Evolutionary conservation across 2,113 vertebrate genomes (phyloP), one percentile per base, ranked within the genome.

Genomic region (Sardina pilchardus): DNA sequence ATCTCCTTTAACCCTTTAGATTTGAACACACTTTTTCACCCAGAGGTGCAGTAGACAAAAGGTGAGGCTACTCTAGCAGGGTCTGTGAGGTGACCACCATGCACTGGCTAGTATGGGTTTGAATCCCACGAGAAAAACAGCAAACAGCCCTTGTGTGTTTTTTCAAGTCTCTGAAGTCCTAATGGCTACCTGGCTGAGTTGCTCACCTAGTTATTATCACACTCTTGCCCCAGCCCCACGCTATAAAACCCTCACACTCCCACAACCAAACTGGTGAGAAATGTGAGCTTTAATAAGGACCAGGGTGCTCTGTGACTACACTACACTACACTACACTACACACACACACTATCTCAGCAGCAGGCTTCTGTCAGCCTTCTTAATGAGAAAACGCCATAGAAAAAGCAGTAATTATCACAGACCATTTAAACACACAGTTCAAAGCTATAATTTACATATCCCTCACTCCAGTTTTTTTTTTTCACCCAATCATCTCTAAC

Each of bases 401-500:
- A 83, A 92, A 96, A 95, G 93, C 88, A 92, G 81, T 93, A 92
- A 96, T 96, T 95, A 94, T 26, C 81, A 83, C 36, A 86, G 91
- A 88, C 85, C 87, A 92, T 93, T 88, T 86, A 87, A 86, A 87
- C 88, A 83, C 83, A 86, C 84, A 89, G 78, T 86, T 85, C 85
- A 82, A 80, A 92, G 92, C 91, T 92, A 91, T 93, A 91, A 91
- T 92, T 93, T 90, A 86, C 88, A 88, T 75, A 82, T 63, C 78
- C 87, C 87, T 86, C 67, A 47, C 56, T 50, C 26, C 24, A 44
- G 82, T 82, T 85, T 75, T 88, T 81, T 67, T 81, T 56, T 43
- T 63, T n/a, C 71, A 17, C 53, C 53, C 21, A 21, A 5, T 24
- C 71, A 30, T 14, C 63, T 63, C n/a, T 21, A 59, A 7, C 26